Conservation (phyloP, 2,888 invertebrate genomes). For the Pterobdella sp. region DNA sequence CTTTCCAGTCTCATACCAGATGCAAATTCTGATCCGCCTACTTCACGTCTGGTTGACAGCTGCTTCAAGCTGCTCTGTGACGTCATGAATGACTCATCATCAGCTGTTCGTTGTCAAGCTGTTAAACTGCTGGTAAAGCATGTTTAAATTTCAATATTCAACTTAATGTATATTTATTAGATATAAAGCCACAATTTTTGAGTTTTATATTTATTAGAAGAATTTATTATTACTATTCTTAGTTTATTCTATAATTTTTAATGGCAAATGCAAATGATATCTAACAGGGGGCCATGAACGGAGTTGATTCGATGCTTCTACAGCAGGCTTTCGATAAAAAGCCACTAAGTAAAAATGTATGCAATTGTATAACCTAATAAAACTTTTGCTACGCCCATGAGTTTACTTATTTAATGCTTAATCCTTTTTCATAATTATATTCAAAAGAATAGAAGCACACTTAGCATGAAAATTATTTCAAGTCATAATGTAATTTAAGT, state of each 20-base stretch:
- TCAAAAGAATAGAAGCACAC: no score
- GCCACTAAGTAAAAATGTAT: neutral
- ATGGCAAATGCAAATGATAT: no score
- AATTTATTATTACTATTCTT: no score
- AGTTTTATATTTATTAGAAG: no score
- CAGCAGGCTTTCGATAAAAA: conserved; percentile 9
- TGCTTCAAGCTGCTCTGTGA: neutral
- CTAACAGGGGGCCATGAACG: neutral
- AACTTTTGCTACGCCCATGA: conserved; percentile 45
- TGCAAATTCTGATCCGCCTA: neutral
- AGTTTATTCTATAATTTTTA: no score
- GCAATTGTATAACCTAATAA: conserved; percentile 33
- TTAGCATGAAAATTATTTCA: no score
- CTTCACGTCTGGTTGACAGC: neutral
- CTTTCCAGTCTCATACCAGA: neutral
- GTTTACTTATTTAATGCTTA: no score
- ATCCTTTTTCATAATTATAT: neutral
- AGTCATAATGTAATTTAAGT: neutral
- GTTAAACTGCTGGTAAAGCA: neutral
- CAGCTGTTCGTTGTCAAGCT: neutral
- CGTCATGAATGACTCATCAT: neutral
- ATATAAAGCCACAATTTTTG: no score
- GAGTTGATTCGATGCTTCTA: neutral
- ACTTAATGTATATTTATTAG: no score
- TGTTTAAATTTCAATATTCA: no score